A percentile compares a stretch with the other conserved stretches of the same genome.
Evolutionary conservation across 2,797 vertebrate species (phyloP).

Genomic region (Karalla daura): DNA sequence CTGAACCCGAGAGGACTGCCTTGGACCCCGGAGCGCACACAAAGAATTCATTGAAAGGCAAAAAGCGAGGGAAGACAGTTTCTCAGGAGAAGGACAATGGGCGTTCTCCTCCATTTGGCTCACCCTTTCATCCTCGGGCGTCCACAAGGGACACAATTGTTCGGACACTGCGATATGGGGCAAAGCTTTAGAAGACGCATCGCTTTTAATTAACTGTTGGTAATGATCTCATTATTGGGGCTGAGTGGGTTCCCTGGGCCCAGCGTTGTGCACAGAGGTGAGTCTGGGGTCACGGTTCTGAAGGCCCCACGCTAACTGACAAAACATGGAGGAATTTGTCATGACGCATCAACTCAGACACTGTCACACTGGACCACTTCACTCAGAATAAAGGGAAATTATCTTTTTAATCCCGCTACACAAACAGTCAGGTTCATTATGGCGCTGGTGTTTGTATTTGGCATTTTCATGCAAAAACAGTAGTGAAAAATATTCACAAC

Average conservation of each 20-base stretch:
- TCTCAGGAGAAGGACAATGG: conserved; percentile 84
- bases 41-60: conserved; percentile 84
- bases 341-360: conserved; percentile 52
- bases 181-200: conserved; percentile 83
- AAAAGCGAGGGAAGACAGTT: conserved; percentile 80
- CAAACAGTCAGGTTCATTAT: conserved; percentile 30
- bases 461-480: too few species aligned
- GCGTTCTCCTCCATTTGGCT: conserved; percentile 80
- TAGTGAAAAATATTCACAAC: too few species aligned
- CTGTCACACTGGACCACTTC: conserved; percentile 31
- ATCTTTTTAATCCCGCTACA: conserved; percentile 30
- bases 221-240: conserved; percentile 87
- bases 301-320: conserved; percentile 64
- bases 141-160: conserved; percentile 85
- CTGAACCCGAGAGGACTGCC: conserved; percentile 58
- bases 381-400: conserved; percentile 14
- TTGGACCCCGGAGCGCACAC: conserved; percentile 54
- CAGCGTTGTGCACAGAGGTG: conserved; percentile 73
- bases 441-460: not conserved
- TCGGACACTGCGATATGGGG: conserved; percentile 79
- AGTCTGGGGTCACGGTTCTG: conserved; percentile 81
- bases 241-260: conserved; percentile 62
- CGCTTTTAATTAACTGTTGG: conserved; percentile 87
- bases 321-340: conserved; percentile 69
- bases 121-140: conserved; percentile 78